Evolutionary conservation across 2,113 vertebrate genomes (phyloP), one percentile per base, ranked within the genome.

Genomic region (Rhizomys pruinosus): DNA sequence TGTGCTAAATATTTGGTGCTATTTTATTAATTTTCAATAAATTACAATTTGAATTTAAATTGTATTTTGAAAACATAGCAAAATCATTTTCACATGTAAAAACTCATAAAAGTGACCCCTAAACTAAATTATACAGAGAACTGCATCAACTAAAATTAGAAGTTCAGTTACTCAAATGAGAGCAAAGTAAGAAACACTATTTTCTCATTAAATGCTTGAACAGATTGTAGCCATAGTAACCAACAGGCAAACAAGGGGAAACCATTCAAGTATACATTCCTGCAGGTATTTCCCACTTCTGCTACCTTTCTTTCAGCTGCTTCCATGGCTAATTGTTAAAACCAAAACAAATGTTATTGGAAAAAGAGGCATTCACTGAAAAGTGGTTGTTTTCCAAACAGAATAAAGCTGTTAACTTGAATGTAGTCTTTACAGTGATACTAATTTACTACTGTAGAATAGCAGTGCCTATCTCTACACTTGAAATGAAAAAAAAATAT

Each of bases 151-250:
- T 73, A 90, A 93, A 80, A 87, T 84, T 73, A 61, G 72, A 72
- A 96, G 84, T 77, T 79, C 20, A 61, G 23, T 72, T 87, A 44
- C 61, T 92, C 15, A 91, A 89, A 52, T 82, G 71, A 93, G 52
- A 3, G n/a, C 55, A 66, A 95, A 79, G 55, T 47, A 85, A 92
- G 37, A 42, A 10, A 69, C 44, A 34, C 39, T 78, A 73, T 94
- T 94, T 95, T 95, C 68, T 87, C 68, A 78, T 92, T 92, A 94
- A 96, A 89, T 92, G 9, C 72, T 92, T 95, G 76, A 96, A 84
- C 91, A 95, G 63, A 78, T 95, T 93, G 91, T 96, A 68, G 86
- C 87, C 89, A 95, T 96, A 84, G 94, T 66, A 91, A 93, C 87
- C 79, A 81, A 95, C 32, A 87, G 85, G 84, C 44, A 29, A 77